Conservation (phyloP, 2,888 invertebrate genomes). For the Diogma glabrata region DNA sequence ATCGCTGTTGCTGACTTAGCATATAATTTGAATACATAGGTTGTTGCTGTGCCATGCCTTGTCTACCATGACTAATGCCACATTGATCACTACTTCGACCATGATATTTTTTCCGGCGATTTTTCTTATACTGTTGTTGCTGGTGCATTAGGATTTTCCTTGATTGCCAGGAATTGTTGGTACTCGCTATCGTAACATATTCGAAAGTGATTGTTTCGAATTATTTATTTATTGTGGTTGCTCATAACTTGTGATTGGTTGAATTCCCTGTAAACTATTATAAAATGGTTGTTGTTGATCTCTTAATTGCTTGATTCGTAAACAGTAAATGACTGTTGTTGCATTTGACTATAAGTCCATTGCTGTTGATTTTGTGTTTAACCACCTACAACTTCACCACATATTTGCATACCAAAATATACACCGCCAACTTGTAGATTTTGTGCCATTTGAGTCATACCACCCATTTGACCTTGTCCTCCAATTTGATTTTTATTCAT, state of each 20-base stretch:
- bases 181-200: conserved; percentile 69
- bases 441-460: conserved; percentile 8
- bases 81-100: conserved; percentile 33
- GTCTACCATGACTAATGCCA: conserved; percentile 29
- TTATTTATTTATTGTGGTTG: conserved; percentile 49
- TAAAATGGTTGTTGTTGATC: conserved; percentile 26
- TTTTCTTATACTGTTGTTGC: conserved; percentile 31
- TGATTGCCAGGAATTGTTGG: conserved; percentile 40
- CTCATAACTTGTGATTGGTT: conserved; percentile 33
- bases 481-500: conserved; percentile 37
- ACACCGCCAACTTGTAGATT: conserved; percentile 9
- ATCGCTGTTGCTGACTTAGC: conserved; percentile 22
- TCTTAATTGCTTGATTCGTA: conserved; percentile 26
- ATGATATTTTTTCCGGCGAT: conserved; percentile 37
- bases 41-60: conserved; percentile 36
- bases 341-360: conserved; percentile 31
- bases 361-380: conserved; percentile 32
- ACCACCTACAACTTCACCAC: conserved; percentile 22
- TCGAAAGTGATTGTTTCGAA: conserved; percentile 74
- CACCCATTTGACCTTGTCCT: conserved; percentile 10
- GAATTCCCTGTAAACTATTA: conserved; percentile 23
- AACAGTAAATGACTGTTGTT: conserved; percentile 16
- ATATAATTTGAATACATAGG: conserved; percentile 21
- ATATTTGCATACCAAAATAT: conserved; percentile 6
- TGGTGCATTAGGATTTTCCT: conserved; percentile 26